Evolutionary conservation across 2,797 vertebrate genomes (phyloP).

Genomic region (Allobates femoralis): DNA sequence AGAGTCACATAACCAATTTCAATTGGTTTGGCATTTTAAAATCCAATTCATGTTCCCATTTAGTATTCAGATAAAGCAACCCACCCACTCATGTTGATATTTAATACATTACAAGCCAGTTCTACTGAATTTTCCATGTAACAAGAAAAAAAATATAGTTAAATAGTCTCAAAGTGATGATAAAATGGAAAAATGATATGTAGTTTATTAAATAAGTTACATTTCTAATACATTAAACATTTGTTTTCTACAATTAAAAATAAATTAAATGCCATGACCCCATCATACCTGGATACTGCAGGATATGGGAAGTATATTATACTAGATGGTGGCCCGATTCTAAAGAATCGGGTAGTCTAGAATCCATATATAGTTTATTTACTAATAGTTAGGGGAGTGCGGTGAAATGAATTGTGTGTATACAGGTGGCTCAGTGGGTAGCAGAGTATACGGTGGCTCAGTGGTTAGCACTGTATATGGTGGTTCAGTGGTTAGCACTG

Average conservation of each 20-base stretch:
- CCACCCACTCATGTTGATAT: constrained; percentile 57
- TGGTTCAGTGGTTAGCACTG: no score
- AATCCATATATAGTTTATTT: no score
- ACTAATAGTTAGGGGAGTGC: no score
- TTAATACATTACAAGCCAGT: constrained; percentile 49
- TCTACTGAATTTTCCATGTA: constrained; percentile 25
- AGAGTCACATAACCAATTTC: constrained; percentile 57
- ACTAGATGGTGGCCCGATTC: no score
- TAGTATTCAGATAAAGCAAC: constrained; percentile 58
- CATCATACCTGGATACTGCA: background rate
- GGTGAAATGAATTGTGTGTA: no score
- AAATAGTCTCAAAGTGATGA: constrained; percentile 56
- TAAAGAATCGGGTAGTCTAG: no score
- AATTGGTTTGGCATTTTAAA: constrained; percentile 63
- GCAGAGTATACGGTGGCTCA: no score
- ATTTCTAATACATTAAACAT: background rate
- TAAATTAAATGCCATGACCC: background rate
- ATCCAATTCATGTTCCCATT: constrained; percentile 56
- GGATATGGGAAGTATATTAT: no score
- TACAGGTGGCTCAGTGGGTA: no score
- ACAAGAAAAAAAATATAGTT: constrained; percentile 30
- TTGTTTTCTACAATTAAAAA: background rate
- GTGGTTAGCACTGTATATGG: no score
- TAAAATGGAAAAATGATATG: constrained; percentile 25
- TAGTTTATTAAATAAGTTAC: background rate